Evolutionary conservation across 1,140 invertebrate species (phyloP).

Genomic region (Copidosoma floridanum): DNA sequence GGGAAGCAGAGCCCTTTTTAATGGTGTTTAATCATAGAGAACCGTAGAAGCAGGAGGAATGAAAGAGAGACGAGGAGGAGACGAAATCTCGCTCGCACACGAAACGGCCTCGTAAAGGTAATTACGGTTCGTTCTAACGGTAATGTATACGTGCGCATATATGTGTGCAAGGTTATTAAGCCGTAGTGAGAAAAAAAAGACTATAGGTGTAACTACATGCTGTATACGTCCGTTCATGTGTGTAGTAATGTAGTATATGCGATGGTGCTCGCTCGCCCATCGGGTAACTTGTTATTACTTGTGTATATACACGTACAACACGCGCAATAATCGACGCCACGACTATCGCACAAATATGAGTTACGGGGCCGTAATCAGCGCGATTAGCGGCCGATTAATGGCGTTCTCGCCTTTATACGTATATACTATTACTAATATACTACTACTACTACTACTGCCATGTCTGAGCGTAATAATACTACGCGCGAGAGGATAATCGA

Average conservation of each 20-base stretch:
- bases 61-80: neutral
- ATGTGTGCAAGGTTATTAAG: too few species aligned
- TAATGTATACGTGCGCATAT: conserved; percentile 13
- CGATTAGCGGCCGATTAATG: conserved; percentile 13
- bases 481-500: neutral
- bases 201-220: too few species aligned
- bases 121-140: conserved; percentile 34
- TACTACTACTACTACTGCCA: too few species aligned
- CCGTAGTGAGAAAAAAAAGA: too few species aligned
- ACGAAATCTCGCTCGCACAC: neutral
- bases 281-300: conserved; percentile 28
- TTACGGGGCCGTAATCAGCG: conserved; percentile 1
- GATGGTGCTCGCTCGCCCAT: too few species aligned
- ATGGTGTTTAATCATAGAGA: conserved; percentile 11
- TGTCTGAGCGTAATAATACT: neutral
- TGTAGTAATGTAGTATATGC: too few species aligned
- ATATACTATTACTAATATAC: too few species aligned
- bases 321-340: conserved; percentile 26
- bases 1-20: too few species aligned
- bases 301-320: conserved; percentile 23
- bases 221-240: too few species aligned
- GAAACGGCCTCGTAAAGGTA: conserved; percentile 29
- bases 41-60: too few species aligned
- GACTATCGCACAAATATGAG: neutral
- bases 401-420: neutral